Conservation (phyloP, 2,113 vertebrate genomes). For the Noctilio leporinus region DNA sequence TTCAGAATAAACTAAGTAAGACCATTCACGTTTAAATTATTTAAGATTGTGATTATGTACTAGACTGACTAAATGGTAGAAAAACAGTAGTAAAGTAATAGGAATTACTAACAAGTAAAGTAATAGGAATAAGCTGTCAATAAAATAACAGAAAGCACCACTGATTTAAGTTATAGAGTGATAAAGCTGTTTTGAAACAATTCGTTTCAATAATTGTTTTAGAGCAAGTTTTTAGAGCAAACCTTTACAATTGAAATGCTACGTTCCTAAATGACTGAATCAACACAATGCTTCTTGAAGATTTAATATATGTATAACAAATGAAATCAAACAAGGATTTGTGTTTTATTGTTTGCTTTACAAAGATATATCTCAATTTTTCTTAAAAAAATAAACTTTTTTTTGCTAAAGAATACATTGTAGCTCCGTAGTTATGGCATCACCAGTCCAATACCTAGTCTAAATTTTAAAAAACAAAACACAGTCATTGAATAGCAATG, state of each 20-base stretch:
- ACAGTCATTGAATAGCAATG: rapidly evolving
- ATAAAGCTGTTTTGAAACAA: not conserved
- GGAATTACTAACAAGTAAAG: not conserved
- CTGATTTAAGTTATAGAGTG: not conserved
- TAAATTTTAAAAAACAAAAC: not conserved
- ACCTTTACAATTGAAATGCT: not conserved
- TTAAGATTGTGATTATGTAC: not conserved
- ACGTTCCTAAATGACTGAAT: not conserved
- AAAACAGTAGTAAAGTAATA: not conserved
- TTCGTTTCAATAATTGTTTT: not conserved
- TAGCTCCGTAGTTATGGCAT: not conserved
- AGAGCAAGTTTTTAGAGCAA: not conserved
- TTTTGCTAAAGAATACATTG: not conserved
- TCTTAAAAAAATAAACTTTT: not conserved
- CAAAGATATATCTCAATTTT: not conserved
- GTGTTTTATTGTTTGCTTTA: not conserved
- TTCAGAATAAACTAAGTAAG: not conserved
- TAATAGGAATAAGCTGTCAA: not conserved
- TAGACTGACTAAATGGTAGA: not conserved
- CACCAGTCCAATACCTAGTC: not conserved
- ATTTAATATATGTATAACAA: not conserved
- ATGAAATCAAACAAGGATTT: not conserved
- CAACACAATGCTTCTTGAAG: not conserved
- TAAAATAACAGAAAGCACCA: not conserved
- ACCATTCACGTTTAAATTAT: not conserved